Base-by-base conservation (phyloP, 2,888 invertebrate genomes). In the Morinoia aosen region DNA sequence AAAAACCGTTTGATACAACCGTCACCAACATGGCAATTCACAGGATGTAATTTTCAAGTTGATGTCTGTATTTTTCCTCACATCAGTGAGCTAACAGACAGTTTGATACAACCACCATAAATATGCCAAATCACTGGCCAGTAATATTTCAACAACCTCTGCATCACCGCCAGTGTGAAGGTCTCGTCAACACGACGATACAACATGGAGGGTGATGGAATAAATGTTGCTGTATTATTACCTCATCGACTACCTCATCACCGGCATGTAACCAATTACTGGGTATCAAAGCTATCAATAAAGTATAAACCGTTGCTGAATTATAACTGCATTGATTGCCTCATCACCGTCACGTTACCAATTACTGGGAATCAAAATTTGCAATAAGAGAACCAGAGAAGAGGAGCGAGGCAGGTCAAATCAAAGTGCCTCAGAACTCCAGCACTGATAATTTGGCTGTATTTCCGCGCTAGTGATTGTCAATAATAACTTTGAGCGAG, bases 401-500 rank as follows among this genome's bases (percentile, higher is more conserved):
- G 39, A 40, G 39, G 40, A 40, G 14, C 39, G 19, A 14, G 90
- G 11, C 90, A 90, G 90, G 90, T 40, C 90, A 40, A 90, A 48
- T 40, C 90, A 90, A 48, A 40, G 12, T 39, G 90, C 48, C 48
- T 48, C 39, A 40, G 90, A 90, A 90, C 90, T 90, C 90, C 39
- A 14, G 90, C 90, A 48, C 48, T 90, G 90, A 90, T 90, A 90
- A 39, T 90, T 40, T 90, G 90, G 48, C 40, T 12, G 40, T 40
- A 40, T 40, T 90, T 90, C 90, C 90, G 90, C 39, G 40, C 90
- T 39, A 90, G 90, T 48, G 90, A 90, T 90, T 90, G 90, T 90
- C 90, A 90, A 90, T 90, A 90, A 90, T 90, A 90, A 90, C 90
- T 90, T 90, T 12, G 90, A 90, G 90, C 39, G 90, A 90, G 90